Percentiles rank a stretch among this genome's conserved stretches.
Evolutionary conservation across 2,888 invertebrate genomes (phyloP).

Genomic region (Allolobophora icterica): DNA sequence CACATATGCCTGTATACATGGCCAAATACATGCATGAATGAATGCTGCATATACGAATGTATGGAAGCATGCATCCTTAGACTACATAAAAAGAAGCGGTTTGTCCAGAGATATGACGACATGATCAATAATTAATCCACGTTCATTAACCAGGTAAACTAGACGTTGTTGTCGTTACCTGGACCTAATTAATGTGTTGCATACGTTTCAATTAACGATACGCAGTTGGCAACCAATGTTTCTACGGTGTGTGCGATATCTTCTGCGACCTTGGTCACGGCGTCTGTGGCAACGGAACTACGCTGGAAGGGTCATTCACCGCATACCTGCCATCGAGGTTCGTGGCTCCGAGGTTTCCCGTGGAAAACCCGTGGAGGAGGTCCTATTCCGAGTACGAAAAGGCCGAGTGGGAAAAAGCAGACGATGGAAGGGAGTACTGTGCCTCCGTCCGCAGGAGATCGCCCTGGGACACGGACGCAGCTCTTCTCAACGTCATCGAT

Average conservation of each 20-base stretch:
- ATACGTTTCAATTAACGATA: background rate
- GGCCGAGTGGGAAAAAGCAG: slow-evolving; percentile 94
- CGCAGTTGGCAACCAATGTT: slow-evolving; percentile 67
- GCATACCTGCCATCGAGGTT: slow-evolving; percentile 80
- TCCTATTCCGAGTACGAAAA: slow-evolving; percentile 76
- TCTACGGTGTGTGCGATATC: slow-evolving; percentile 68
- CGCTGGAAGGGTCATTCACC: slow-evolving; percentile 94
- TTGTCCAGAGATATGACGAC: too few relatives aligned
- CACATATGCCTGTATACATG: too few relatives aligned
- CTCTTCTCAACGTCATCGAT: slow-evolving; percentile 92
- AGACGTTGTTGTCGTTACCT: background rate
- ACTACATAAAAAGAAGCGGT: too few relatives aligned
- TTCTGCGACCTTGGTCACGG: slow-evolving; percentile 75
- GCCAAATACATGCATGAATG: too few relatives aligned
- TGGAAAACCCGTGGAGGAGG: slow-evolving; percentile 87
- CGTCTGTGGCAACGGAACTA: slow-evolving; percentile 88
- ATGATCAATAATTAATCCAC: too few relatives aligned
- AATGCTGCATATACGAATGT: too few relatives aligned
- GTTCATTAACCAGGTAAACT: too few relatives aligned
- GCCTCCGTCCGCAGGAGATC: slow-evolving; percentile 82
- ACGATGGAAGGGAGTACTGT: slow-evolving; percentile 73
- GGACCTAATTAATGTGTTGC: background rate
- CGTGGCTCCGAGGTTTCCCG: slow-evolving; percentile 70
- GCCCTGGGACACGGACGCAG: slow-evolving; percentile 88
- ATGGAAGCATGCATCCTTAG: too few relatives aligned